Evolutionary conservation across 2,113 vertebrate genomes (phyloP), one percentile per base, ranked within the genome.

Genomic region (Halcyon senegalensis): DNA sequence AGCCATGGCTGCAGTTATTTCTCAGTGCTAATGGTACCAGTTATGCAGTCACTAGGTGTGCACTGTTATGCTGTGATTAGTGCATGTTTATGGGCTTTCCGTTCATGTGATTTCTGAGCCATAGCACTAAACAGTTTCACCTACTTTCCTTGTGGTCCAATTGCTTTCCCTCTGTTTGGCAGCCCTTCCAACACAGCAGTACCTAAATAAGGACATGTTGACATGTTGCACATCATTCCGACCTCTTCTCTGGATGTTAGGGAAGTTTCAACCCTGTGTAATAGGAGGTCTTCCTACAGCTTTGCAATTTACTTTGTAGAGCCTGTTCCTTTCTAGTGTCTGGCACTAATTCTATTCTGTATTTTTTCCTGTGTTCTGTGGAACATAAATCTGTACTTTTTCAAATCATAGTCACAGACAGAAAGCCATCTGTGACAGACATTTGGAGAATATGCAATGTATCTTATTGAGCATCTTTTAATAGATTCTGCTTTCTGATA

Each of bases 341-440:
- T 95, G 91, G 55, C 89, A 90, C 73, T 84, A n/a, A 81, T 93
- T 88, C 67, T 64, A 68, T 77, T 93, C 80, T 85, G 58, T 92
- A 82, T 89, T 95, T 97, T 92, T 72, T 69, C 56, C 60, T 46
- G n/a, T 86, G 60, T 89, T 94, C 68, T 75, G 41, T 77, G 64
- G 80, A 94, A 87, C 66, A 89, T n/a, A 88, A 67, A 93, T 82
- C 83, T 87, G 73, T 87, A 85, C 85, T 94, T 94, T 94, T 90
- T 93, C 70, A 95, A 94, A 90, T 70, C 77, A 28, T 39, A 78
- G 62, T 94, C 90, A 68, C 62, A 93, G 83, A 89, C 78, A 96
- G 94, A 96, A 91, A 95, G 64, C 94, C 94, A 97, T 94, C 93
- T 94, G 95, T 89, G 77, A 73, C 58, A 89, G 87, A 85, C 87